Base-by-base conservation (phyloP, 1,140 invertebrate species). In the Drosophila yakuba region DNA sequence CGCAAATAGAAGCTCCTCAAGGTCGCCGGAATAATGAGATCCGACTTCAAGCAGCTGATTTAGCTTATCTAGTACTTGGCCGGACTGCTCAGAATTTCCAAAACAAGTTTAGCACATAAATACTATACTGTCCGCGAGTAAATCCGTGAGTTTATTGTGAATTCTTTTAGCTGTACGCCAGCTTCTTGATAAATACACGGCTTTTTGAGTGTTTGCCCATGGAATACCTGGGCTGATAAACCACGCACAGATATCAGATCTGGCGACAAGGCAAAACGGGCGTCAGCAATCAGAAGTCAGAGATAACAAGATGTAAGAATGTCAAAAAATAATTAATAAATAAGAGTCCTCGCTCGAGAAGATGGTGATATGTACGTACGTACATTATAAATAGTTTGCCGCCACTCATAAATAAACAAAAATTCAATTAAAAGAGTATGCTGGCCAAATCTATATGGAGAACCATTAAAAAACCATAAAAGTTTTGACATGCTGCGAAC, bases 401-500 rank as follows among this genome's bases (percentile, higher is more conserved):
- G 64, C 56, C 73, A 58, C 39, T 72, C 54, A 35, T 69, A 74
- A 69, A 68, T 69, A 62, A 74, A 74, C 58, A 78, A 59, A 72
- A 80, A 80, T 80, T 80, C 77, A 80, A 80, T 80, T 80, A 80
- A 61, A 80, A 71, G 57, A 55, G 64, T 39, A 77, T 41, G 36
- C 56, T 10, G 62, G 2, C 54, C 47, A 32, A 66, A 75, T 69
- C 52, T 76, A 58, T 61, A 68, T 58, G 64, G 43, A 67, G 52
- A 60, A 54, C 77, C 71, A 80, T 80, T 80, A 80, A 74, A 74
- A 74, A 75, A 74, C 63, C 78, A 80, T 74, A 80, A 75, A 63
- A 68, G 76, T 80, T 79, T 80, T 80, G 78, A 80, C 78, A 80
- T 80, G 77, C 73, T 79, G 78, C 77, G 77, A 79, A 80, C 78